These are phyloP conservation scores for Pteromalus puparum DNA, from an alignment of 1,140 invertebrate genomes.

Conservation along the genomic window DNA sequence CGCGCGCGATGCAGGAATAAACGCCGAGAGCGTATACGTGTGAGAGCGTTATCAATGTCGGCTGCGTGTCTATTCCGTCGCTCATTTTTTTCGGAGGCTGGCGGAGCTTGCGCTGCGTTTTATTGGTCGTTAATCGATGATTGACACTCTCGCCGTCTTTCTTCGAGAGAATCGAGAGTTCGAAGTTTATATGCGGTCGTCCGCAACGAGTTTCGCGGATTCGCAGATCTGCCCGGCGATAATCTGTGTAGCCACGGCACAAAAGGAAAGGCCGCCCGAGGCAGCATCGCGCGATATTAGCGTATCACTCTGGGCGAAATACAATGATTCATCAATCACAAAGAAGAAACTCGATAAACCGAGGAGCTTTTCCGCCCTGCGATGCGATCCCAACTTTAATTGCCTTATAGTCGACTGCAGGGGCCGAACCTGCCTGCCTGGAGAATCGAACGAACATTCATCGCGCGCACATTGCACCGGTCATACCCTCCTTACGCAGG, in stretches of 20 bases:
- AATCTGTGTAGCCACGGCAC: not conserved
- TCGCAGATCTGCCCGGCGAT: not conserved
- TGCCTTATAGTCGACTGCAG: slow-evolving; percentile 22
- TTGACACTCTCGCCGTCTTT: slow-evolving; percentile 17
- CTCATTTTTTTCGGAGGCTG: slow-evolving; percentile 36
- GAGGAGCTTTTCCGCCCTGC: not conserved
- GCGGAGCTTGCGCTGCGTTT: slow-evolving; percentile 9
- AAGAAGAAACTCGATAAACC: slow-evolving; percentile 8
- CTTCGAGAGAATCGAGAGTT: not conserved
- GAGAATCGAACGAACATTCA: not conserved
- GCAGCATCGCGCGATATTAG: not conserved
- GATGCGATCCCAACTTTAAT: slow-evolving; percentile 24
- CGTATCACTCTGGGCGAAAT: not conserved
- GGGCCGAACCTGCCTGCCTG: slow-evolving; percentile 3
- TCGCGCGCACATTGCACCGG: not conserved
- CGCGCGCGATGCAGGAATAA: slow-evolving; percentile 29
- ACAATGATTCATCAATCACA: slow-evolving; percentile 38
- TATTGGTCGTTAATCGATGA: slow-evolving; percentile 44
- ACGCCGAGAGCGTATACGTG: not conserved
- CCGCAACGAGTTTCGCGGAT: not conserved
- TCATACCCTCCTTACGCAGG: slow-evolving; percentile 13
- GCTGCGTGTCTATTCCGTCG: slow-evolving; percentile 32
- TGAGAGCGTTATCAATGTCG: slow-evolving; percentile 41
- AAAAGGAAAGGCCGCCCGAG: not conserved
- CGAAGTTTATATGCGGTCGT: no score